Evolutionary conservation across 2,888 invertebrate species (phyloP), one percentile per base, ranked within the genome.

Genomic region (Electrophaes corylata): DNA sequence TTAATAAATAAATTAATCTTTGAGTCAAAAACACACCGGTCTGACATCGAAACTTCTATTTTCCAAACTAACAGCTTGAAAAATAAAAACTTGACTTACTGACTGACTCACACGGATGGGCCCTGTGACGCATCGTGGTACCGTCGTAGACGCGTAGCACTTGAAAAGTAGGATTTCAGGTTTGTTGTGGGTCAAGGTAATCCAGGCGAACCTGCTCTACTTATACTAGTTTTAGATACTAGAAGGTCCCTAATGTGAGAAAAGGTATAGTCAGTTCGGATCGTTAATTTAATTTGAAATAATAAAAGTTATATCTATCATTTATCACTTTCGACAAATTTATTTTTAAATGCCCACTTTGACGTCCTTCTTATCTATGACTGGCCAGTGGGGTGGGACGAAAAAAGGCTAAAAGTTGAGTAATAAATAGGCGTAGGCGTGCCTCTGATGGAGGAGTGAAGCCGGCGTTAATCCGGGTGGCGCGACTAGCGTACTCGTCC

Each of bases 281-380:
- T 89, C 88, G 90, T 90, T 91, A 88, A 90, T 91, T 91, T 90
- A 90, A 91, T 91, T 90, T 88, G 88, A 90, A 88, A 89, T 90
- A 91, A 91, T 91, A 90, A 91, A 90, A 89, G 78, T 88, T 88
- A 88, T 90, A 89, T 86, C 83, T 88, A 83, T 87, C 91, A 88
- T 91, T 91, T 91, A 90, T 91, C 90, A 88, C 89, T 87, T 89
- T 88, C 88, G 88, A 92, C 92, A 92, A 92, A 92, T 92, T 92
- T 86, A 88, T 86, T 89, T 91, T 89, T 91, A 91, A 92, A 90
- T 86, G 88, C 84, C 84, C 83, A 84, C 83, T 84, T 81, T 80
- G 83, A 81, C 73, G 84, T 83, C 81, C 83, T 78, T 80, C 81
- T 89, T 88, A 87, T 87, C 87, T 86, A 75, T 81, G 84, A 84